Evolutionary conservation across 2,797 vertebrate genomes (phyloP), one percentile per base, ranked within the genome.

Genomic region (Lophotriccus pileatus): DNA sequence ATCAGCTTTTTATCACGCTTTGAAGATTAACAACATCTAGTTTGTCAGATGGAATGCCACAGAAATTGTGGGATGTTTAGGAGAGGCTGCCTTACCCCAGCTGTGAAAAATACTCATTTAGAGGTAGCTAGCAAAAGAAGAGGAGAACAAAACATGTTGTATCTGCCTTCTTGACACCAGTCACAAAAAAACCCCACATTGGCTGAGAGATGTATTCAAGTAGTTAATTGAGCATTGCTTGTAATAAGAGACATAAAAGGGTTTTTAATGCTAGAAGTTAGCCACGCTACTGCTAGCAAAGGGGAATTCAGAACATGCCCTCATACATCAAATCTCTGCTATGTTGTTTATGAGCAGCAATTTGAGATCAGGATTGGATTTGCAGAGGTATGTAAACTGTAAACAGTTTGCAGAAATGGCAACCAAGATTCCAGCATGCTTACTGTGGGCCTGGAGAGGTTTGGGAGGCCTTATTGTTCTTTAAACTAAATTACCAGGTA

Each of bases 341-440:
- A 95, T 95, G 91, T 60, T 97, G 96, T 95, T 97, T 97, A 97
- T 93, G 95, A 93, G 88, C 60, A 95, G 96, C 84, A 96, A 97
- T 94, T 87, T 93, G 97, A 97, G 94, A 96, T 94, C 82, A 88
- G 70, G 91, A 87, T 49, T 95, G 93, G 83, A 95, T 96, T 97
- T 97, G 67, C 58, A 88, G 86, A 95, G 89, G 88, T 95, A 97
- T 95, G 88, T 75, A 82, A 83, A 88, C 85, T 94, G 95, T 96
- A 96, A 96, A 97, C 96, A 94, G 88, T 96, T 97, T 95, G 86
- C 72, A 97, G 95, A 97, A 96, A 97, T 93, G 93, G 77, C 91
- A 96, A 95, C 88, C 64, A 36, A 89, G 94, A 95, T 95, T 90
- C 94, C 85, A 92, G 74, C 56, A 59, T 93, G 87, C 85, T 96